Conservation (phyloP, 2,797 vertebrate genomes). For the Tympanoctomys barrerae region DNA sequence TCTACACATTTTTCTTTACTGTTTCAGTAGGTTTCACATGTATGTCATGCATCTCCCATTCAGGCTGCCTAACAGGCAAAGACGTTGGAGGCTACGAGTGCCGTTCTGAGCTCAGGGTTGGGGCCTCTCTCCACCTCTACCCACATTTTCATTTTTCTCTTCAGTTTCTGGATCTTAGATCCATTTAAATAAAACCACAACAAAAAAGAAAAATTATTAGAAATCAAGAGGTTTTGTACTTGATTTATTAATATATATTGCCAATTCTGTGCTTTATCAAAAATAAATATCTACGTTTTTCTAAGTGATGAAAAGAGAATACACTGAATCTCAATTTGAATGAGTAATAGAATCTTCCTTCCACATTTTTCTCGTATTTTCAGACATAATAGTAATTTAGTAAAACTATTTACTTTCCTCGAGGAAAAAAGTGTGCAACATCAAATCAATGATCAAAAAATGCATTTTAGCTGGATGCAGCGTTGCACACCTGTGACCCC, state of each 20-base stretch:
- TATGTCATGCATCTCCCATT: not conserved
- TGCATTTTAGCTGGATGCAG: not conserved
- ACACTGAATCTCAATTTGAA: not conserved
- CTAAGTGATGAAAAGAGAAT: conserved; percentile 2
- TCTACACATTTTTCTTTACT: not conserved
- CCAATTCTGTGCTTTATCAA: not conserved
- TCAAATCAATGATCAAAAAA: not conserved
- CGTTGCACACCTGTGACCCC: not conserved
- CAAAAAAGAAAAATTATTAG: not conserved
- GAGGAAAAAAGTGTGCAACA: not conserved
- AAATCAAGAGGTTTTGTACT: not conserved
- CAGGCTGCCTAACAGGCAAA: not conserved
- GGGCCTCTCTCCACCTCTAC: not conserved
- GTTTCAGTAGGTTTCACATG: not conserved
- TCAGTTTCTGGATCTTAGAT: not conserved
- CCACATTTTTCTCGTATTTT: not conserved
- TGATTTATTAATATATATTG: not conserved
- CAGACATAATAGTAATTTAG: not conserved
- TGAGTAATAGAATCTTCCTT: not conserved
- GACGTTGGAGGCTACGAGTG: rapidly evolving
- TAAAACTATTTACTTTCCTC: not conserved
- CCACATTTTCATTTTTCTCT: not conserved
- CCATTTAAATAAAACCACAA: not conserved
- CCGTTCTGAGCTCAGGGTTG: not conserved
- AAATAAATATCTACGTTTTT: not conserved